A percentile compares a stretch with the other conserved stretches of the same genome.
phyloP scores from a whole-genome alignment of 2,113 vertebrate genomes.

The Pomatorhinus ruficollis region DNA sequence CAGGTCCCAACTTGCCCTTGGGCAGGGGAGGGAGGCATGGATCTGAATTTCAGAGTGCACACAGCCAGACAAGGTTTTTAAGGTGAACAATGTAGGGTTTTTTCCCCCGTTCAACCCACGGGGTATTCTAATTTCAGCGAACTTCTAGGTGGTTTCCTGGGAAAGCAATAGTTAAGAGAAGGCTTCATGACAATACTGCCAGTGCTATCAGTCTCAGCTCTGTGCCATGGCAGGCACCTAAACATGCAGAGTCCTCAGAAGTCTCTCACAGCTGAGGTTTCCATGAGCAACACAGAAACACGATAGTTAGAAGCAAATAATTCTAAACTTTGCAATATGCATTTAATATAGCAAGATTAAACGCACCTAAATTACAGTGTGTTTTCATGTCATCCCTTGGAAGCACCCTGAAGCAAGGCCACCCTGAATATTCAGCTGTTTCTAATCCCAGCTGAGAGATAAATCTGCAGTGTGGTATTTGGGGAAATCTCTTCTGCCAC shows the following conservation, averaged over 20 bases:
- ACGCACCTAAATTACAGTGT: conserved; percentile 45
- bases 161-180: neutral
- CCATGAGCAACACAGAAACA: neutral
- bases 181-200: neutral
- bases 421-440: conserved; percentile 47
- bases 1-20: neutral
- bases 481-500: conserved; percentile 17
- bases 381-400: conserved; percentile 5
- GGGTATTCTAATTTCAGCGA: neutral
- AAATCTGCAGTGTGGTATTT: neutral
- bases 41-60: neutral
- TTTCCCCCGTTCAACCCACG: neutral
- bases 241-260: neutral
- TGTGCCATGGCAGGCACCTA: neutral
- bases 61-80: neutral
- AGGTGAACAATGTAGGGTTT: neutral
- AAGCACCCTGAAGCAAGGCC: conserved; percentile 52
- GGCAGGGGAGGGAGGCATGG: neutral
- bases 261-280: neutral
- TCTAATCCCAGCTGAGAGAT: conserved; percentile 28
- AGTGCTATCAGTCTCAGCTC: neutral
- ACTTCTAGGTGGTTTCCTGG: neutral
- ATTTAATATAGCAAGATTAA: conserved; percentile 33
- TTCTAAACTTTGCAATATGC: conserved; percentile 44
- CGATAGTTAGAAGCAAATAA: neutral